Evolutionary conservation across 2,797 vertebrate species (phyloP).

Genomic region (Dendrocincla fuliginosa): DNA sequence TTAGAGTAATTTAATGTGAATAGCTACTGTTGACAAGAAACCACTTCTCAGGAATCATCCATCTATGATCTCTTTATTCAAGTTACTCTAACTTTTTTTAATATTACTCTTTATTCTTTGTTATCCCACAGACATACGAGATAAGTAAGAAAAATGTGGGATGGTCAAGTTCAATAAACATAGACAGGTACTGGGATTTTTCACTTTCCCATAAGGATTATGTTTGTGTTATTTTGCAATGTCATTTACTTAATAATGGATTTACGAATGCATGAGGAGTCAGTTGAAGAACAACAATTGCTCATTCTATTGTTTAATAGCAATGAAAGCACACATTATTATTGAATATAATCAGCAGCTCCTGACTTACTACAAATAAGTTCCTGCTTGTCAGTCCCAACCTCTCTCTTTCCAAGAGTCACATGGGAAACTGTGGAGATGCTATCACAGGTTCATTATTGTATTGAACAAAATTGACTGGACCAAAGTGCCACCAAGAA

Average conservation of each 20-base stretch:
- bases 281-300: not conserved
- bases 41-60: not conserved
- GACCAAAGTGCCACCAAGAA: not conserved
- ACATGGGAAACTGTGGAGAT: not conserved
- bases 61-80: not conserved
- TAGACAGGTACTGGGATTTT: not conserved
- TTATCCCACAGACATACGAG: not conserved
- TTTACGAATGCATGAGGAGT: not conserved
- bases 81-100: not conserved
- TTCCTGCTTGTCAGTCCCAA: not conserved
- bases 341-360: not conserved
- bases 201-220: not conserved
- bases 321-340: not conserved
- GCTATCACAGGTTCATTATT: not conserved
- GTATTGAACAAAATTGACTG: not conserved
- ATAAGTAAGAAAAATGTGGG: not conserved
- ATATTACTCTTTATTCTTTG: constrained; percentile 20
- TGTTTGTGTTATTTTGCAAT: not conserved
- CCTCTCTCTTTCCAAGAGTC: not conserved
- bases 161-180: not conserved
- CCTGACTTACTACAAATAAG: not conserved
- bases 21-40: not conserved
- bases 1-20: not conserved
- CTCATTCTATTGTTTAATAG: not conserved
- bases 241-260: not conserved